A percentile compares a stretch with the other conserved stretches of the same genome.
Conservation (phyloP, 2,888 invertebrate genomes). For the Pocota personata region DNA sequence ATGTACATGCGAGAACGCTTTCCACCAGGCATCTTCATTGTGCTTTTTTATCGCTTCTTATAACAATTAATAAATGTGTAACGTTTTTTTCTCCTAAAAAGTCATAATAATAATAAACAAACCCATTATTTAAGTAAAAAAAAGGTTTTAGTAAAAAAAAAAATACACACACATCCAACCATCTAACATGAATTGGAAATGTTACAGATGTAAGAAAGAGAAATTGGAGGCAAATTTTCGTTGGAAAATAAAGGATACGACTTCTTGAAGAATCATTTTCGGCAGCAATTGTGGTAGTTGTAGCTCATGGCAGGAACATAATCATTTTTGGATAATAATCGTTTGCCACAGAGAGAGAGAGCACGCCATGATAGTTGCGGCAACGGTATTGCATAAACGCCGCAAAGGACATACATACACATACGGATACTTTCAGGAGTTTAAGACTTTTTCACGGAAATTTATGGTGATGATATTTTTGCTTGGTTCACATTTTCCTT, state of each 20-base stretch:
- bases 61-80: constrained; percentile 60
- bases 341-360: constrained; percentile 44
- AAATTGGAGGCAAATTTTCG: constrained; percentile 7
- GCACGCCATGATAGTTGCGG: constrained; percentile 44
- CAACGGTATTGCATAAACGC: constrained; percentile 19
- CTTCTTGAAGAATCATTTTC: constrained; percentile 65
- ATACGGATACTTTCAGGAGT: constrained; percentile 35
- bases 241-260: constrained; percentile 33
- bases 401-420: constrained; percentile 37
- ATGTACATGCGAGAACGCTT: constrained; percentile 11
- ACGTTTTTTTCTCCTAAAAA: constrained; percentile 55
- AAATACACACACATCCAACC: constrained; percentile 7
- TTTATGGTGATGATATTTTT: constrained; percentile 73
- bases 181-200: background rate
- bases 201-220: constrained; percentile 19
- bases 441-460: constrained; percentile 58
- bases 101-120: constrained; percentile 39
- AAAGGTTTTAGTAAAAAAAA: background rate
- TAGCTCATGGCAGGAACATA: constrained; percentile 58
- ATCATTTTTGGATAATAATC: constrained; percentile 65
- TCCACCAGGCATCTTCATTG: constrained; percentile 48
- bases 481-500: constrained; percentile 66
- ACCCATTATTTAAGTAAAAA: constrained; percentile 38
- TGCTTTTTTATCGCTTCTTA: constrained; percentile 57
- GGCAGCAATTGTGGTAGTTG: constrained; percentile 63